phyloP scores from a whole-genome alignment of 2,797 vertebrate species.

The Cyclopterus lumpus region DNA sequence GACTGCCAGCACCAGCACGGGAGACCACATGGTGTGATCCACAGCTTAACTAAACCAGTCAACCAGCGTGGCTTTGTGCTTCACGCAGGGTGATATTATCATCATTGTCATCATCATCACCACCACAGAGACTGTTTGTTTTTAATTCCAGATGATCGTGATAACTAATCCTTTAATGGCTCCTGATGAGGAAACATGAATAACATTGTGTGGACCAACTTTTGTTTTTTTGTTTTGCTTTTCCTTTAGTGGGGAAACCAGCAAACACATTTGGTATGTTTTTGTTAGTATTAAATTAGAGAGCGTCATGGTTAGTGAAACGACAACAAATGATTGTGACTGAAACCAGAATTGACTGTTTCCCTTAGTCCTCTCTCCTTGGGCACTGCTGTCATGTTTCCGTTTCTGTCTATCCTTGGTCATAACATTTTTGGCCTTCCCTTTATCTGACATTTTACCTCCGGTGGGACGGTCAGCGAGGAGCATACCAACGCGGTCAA shows the following conservation, averaged over 20 bases:
- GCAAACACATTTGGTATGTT: conserved; percentile 39
- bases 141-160: conserved; percentile 55
- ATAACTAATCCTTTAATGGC: conserved; percentile 49
- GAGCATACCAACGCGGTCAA: conserved; percentile 60
- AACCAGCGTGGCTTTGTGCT: conserved; percentile 35
- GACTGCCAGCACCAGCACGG: conserved; percentile 69
- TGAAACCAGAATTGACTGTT: conserved; percentile 45
- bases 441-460: conserved; percentile 51
- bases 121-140: conserved; percentile 50
- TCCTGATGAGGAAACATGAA: conserved; percentile 41
- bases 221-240: conserved; percentile 37
- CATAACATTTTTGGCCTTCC: conserved; percentile 37
- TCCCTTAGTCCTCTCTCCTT: conserved; percentile 14
- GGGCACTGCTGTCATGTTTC: conserved; percentile 37
- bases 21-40: conserved; percentile 83
- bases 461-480: conserved; percentile 21
- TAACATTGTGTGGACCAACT: conserved; percentile 41
- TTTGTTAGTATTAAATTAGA: neutral
- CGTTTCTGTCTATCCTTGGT: conserved; percentile 35
- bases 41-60: conserved; percentile 47
- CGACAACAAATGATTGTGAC: conserved; percentile 58
- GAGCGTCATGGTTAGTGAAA: conserved; percentile 18
- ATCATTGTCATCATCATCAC: conserved; percentile 57
- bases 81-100: conserved; percentile 43
- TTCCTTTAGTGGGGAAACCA: conserved; percentile 44